Percentiles rank a stretch among this genome's conserved stretches.
Evolutionary conservation across 2,113 vertebrate genomes (phyloP).

Genomic region (Alectura lathami): DNA sequence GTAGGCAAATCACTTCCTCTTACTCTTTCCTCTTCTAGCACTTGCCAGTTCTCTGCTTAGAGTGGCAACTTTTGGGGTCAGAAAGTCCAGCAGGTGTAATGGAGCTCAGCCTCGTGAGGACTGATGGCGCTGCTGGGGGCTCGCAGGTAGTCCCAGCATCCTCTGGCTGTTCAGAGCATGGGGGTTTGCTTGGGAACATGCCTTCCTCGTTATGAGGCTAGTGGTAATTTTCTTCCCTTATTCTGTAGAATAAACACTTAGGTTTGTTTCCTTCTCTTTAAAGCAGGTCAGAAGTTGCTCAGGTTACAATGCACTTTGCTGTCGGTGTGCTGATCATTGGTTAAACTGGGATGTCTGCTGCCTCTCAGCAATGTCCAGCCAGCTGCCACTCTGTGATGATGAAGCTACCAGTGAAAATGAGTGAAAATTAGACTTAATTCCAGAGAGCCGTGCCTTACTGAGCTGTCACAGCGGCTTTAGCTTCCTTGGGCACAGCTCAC

Average conservation of each 20-base stretch:
- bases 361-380: background rate
- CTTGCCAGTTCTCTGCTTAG: background rate
- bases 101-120: background rate
- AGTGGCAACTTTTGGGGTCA: background rate
- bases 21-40: background rate
- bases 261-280: background rate
- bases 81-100: background rate
- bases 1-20: background rate
- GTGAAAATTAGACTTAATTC: background rate
- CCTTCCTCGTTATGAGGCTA: background rate
- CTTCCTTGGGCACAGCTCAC: background rate
- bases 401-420: background rate
- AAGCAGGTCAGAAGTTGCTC: constrained; percentile 35
- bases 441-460: background rate
- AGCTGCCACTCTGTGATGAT: rapidly evolving
- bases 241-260: background rate
- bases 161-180: rapidly evolving
- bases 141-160: background rate
- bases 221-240: background rate
- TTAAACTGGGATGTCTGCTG: background rate
- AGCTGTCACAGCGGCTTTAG: background rate
- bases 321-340: background rate
- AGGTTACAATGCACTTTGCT: background rate
- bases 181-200: background rate
- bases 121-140: background rate